phyloP scores from a whole-genome alignment of 2,113 vertebrate genomes.

The Lichenostomus cassidix region DNA sequence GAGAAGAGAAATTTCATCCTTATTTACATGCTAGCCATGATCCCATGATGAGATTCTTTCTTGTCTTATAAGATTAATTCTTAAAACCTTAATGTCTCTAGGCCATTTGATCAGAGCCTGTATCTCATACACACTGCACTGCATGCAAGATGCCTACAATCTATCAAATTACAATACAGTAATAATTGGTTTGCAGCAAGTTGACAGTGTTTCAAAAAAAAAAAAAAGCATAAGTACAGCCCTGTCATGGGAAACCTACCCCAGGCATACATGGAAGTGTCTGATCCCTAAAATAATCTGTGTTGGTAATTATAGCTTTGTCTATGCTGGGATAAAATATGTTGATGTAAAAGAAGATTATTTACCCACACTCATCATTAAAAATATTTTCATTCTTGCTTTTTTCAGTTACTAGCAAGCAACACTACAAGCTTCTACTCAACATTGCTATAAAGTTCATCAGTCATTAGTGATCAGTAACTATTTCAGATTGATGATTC shows the following conservation, averaged over 20 bases:
- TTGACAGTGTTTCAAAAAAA: not conserved
- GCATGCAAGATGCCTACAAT: not conserved
- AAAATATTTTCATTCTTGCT: not conserved
- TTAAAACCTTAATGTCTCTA: not conserved
- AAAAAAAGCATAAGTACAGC: not conserved
- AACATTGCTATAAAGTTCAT: not conserved
- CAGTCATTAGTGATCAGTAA: not conserved
- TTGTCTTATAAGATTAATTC: not conserved
- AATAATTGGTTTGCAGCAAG: not conserved
- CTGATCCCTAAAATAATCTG: not conserved
- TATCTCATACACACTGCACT: not conserved
- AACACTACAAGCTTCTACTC: not conserved
- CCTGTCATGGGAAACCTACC: not conserved
- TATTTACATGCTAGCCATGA: not conserved
- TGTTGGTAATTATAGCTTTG: not conserved
- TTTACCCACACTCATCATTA: not conserved
- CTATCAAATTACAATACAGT: not conserved
- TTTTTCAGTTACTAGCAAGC: not conserved
- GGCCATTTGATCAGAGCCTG: not conserved
- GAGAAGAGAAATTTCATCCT: not conserved
- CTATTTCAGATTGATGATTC: not conserved
- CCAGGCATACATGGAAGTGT: not conserved
- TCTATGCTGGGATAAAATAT: not conserved
- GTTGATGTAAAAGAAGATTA: not conserved
- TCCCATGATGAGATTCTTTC: not conserved